These are phyloP conservation scores for Scaptomyza parva DNA, from an alignment of 2,888 invertebrate species.

Conservation along the genomic window DNA sequence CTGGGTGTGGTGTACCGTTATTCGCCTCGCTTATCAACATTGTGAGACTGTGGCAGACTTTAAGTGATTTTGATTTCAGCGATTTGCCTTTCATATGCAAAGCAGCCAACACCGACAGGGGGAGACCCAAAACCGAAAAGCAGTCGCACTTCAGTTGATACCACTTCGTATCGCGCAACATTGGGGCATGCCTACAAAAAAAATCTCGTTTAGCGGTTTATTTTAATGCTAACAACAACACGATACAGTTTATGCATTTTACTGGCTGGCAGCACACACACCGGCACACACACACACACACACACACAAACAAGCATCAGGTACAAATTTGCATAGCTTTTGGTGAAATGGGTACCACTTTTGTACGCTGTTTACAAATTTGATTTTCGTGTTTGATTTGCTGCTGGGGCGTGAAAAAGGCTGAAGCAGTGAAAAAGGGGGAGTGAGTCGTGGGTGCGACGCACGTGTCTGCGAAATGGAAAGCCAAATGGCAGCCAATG, in stretches of 20 bases:
- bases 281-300: background rate
- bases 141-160: constrained; percentile 48
- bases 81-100: constrained; percentile 78
- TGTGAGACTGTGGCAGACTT: constrained; percentile 44
- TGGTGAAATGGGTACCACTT: constrained; percentile 65
- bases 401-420: constrained; percentile 44
- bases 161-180: constrained; percentile 42
- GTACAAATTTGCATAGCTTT: constrained; percentile 54
- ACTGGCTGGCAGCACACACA: constrained; percentile 17
- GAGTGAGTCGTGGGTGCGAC: constrained; percentile 1
- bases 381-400: constrained; percentile 81
- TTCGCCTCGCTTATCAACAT: constrained; percentile 64
- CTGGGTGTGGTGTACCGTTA: constrained; percentile 7
- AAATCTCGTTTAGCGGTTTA: constrained; percentile 81
- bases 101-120: constrained; percentile 49
- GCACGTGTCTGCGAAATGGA: constrained; percentile 78
- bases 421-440: background rate
- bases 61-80: constrained; percentile 69
- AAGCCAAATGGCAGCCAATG: constrained; percentile 77
- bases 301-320: constrained; percentile 31
- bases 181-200: constrained; percentile 65
- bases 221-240: constrained; percentile 75
- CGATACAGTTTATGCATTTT: constrained; percentile 47
- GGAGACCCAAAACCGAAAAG: constrained; percentile 33
- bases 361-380: constrained; percentile 75